Percentiles rank a stretch among this genome's conserved stretches.
phyloP scores from a whole-genome alignment of 1,140 invertebrate species.

The Arctopsyche grandis region DNA sequence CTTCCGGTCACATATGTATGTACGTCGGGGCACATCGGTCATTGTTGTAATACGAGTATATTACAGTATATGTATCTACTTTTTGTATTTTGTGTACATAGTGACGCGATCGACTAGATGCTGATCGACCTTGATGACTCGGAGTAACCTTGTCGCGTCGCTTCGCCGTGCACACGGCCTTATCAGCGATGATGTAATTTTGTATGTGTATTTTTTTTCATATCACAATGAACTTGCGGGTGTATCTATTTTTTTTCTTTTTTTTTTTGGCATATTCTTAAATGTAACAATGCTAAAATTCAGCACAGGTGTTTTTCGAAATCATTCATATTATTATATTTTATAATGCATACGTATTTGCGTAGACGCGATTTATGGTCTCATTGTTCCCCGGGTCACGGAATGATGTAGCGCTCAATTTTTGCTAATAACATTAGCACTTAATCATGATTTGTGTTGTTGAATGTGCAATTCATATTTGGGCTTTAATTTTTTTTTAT shows the following conservation, averaged over 20 bases:
- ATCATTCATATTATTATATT: background rate
- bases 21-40: background rate
- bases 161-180: too few species aligned
- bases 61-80: too few species aligned
- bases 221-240: background rate
- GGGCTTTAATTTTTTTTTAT: background rate
- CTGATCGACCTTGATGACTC: too few species aligned
- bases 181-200: background rate
- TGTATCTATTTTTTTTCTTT: background rate
- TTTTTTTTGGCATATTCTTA: too few species aligned
- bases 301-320: conserved; percentile 15
- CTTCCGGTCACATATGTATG: background rate
- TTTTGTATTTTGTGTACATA: too few species aligned
- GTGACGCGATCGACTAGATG: too few species aligned
- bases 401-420: conserved; percentile 14
- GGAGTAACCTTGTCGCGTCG: too few species aligned
- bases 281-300: background rate
- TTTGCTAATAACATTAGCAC: conserved; percentile 17
- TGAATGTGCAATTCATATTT: conserved; percentile 12
- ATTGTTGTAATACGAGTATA: too few species aligned
- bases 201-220: background rate
- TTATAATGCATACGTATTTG: background rate
- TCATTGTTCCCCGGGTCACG: background rate
- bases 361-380: conserved; percentile 22
- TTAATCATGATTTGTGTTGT: conserved; percentile 3